Conservation (phyloP, 2,113 vertebrate species). For the Antigone vipio region DNA sequence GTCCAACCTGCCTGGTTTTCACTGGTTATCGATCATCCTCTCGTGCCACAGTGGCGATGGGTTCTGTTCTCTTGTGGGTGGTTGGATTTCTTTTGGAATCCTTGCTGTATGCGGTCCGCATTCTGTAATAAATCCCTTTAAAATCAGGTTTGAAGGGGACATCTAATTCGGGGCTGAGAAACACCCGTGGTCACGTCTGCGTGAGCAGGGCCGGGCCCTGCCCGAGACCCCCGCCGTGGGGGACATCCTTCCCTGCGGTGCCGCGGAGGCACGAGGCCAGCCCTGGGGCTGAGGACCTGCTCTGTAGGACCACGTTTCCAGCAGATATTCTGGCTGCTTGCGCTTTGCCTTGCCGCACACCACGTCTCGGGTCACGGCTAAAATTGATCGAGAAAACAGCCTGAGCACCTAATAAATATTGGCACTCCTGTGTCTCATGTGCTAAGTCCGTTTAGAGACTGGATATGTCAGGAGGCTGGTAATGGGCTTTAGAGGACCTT, state of each 20-base stretch:
- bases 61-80: fast-evolving
- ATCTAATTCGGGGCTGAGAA: fast-evolving
- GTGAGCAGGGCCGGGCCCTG: neutral
- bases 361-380: neutral
- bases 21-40: fast-evolving
- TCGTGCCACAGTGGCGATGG: fast-evolving
- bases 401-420: neutral
- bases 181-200: fast-evolving
- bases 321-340: neutral
- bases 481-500: neutral
- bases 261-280: fast-evolving
- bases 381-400: fast-evolving
- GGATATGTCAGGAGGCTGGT: neutral
- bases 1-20: neutral
- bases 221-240: neutral
- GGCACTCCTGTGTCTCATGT: neutral
- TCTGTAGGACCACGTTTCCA: fast-evolving
- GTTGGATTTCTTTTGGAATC: neutral
- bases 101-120: fast-evolving
- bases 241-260: neutral
- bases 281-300: fast-evolving
- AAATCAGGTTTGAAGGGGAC: neutral
- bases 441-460: neutral
- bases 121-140: neutral
- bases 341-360: neutral